Conservation (phyloP, 2,113 vertebrate species). For the Parus major region DNA sequence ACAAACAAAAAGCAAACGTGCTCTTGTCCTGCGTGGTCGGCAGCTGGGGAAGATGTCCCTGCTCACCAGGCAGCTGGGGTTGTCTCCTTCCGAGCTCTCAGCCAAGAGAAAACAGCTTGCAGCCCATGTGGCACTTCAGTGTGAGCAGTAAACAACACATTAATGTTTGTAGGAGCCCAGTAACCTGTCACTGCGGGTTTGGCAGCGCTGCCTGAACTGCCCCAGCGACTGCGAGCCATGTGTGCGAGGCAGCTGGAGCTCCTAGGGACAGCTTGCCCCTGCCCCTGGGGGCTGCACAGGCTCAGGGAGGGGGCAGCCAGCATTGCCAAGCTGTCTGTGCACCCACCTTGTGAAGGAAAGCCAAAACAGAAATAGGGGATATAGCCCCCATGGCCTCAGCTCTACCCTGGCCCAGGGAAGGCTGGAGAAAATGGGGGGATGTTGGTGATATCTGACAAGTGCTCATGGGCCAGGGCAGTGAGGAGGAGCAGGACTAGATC, state of each 20-base stretch:
- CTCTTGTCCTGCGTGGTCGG: fast-evolving
- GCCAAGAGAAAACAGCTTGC: constrained; percentile 59
- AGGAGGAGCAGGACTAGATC: background rate
- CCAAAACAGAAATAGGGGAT: background rate
- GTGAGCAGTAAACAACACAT: background rate
- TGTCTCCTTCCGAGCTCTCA: background rate
- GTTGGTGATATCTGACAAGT: fast-evolving
- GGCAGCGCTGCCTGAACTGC: background rate
- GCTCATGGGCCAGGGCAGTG: fast-evolving
- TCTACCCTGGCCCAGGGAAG: background rate
- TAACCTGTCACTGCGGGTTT: constrained; percentile 23
- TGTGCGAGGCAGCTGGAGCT: background rate
- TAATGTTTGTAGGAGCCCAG: background rate
- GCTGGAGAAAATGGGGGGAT: background rate
- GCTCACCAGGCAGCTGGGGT: background rate
- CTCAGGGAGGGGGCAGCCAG: background rate
- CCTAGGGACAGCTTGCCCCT: background rate
- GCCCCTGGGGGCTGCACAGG: background rate
- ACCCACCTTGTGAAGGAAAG: background rate
- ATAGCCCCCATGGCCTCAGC: background rate
- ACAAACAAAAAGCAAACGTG: background rate
- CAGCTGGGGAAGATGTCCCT: background rate
- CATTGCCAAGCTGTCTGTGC: fast-evolving
- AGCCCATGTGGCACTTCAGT: constrained; percentile 43
- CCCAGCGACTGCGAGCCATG: fast-evolving